Evolutionary conservation across 2,113 vertebrate species (phyloP).

Genomic region (Ifrita kowaldi): DNA sequence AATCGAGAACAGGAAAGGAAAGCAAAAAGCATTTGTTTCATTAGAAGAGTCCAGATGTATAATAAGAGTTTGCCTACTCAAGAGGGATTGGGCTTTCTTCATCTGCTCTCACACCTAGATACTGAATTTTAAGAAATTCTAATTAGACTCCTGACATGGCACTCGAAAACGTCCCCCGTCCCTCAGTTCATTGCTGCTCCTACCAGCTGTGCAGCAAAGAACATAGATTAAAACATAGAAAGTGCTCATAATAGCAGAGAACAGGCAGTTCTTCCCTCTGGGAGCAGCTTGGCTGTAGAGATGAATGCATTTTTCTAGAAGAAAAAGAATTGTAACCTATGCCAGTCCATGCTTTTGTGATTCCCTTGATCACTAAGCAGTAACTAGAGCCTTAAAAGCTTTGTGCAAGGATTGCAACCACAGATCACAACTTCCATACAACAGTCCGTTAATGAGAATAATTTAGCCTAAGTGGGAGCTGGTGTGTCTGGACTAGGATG

Average conservation of each 20-base stretch:
- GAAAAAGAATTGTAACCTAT: neutral
- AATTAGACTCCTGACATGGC: neutral
- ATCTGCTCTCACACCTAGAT: neutral
- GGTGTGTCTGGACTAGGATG: neutral
- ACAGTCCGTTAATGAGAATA: neutral
- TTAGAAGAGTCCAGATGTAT: neutral
- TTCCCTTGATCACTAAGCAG: neutral
- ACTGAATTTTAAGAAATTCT: neutral
- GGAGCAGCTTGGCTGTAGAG: neutral
- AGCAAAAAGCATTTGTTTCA: neutral
- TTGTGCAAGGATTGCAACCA: neutral
- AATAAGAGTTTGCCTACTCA: neutral
- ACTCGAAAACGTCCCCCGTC: neutral
- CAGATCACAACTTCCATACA: neutral
- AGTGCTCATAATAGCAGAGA: neutral
- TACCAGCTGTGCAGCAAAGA: conserved; percentile 1
- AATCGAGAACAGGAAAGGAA: neutral
- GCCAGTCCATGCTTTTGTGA: neutral
- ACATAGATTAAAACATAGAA: neutral
- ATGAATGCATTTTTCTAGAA: neutral
- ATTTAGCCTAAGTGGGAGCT: neutral
- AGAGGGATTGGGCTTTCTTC: neutral
- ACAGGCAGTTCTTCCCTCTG: neutral
- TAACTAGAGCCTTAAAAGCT: neutral
- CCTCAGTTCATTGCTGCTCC: neutral